These are phyloP conservation scores for Epirrhoe tristata DNA, from an alignment of 2,888 invertebrate species.

Conservation along the genomic window DNA sequence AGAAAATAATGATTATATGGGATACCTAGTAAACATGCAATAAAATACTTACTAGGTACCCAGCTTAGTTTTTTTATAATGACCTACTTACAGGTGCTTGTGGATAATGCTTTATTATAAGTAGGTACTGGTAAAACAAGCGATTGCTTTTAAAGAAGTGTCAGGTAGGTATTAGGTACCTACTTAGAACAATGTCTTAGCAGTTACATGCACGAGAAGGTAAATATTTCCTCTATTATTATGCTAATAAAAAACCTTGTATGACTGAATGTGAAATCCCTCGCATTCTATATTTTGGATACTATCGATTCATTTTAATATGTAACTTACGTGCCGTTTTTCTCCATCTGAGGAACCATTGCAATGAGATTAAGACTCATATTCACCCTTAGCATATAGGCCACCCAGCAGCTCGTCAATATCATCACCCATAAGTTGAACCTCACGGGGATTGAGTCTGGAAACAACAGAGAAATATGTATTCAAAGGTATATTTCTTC, in stretches of 20 bases:
- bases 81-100: no score
- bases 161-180: no score
- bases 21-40: neutral
- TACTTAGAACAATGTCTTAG: no score
- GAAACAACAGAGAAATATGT: slow-evolving; percentile 22
- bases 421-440: slow-evolving; percentile 86
- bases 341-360: slow-evolving; percentile 84
- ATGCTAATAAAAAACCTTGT: no score
- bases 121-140: no score
- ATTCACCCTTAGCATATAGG: slow-evolving; percentile 91
- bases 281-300: neutral
- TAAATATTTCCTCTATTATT: no score
- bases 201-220: no score
- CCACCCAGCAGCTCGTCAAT: slow-evolving; percentile 89
- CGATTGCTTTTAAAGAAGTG: no score
- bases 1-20: neutral
- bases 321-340: slow-evolving; percentile 61
- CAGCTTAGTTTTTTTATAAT: no score
- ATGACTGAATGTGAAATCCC: no score
- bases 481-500: neutral
- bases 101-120: no score
- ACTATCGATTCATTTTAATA: neutral
- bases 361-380: slow-evolving; percentile 90
- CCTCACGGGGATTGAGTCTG: slow-evolving; percentile 75
- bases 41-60: no score